Evolutionary conservation across 2,797 vertebrate species (phyloP).

Genomic region (Cynopterus sphinx): DNA sequence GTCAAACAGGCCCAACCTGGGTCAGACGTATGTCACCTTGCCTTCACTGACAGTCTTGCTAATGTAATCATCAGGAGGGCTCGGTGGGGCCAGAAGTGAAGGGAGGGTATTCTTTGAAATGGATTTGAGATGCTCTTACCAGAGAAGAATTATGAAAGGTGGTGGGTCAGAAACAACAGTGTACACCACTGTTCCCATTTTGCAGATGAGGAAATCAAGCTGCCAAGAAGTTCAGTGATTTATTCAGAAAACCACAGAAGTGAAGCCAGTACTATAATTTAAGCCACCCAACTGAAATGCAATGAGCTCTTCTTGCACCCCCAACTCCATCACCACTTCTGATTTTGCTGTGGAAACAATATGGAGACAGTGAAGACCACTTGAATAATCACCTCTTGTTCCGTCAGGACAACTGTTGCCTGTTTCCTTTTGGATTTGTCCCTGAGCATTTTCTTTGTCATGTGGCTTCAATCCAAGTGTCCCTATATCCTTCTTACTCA

Average conservation of each 20-base stretch:
- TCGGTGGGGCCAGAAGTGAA: not conserved
- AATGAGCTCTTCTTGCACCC: not conserved
- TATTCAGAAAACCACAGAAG: not conserved
- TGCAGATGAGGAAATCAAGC: not conserved
- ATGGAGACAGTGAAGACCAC: not conserved
- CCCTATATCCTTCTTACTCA: not conserved
- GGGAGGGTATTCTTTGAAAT: not conserved
- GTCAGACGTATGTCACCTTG: too few species aligned
- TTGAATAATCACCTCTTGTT: not conserved
- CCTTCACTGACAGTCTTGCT: not conserved
- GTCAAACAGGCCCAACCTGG: not conserved
- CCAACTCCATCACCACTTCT: not conserved
- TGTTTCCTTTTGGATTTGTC: not conserved
- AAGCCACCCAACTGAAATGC: not conserved
- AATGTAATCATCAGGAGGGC: not conserved
- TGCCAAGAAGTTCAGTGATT: not conserved
- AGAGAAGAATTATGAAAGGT: not conserved
- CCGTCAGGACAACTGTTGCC: not conserved
- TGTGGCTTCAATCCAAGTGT: not conserved
- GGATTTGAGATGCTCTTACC: not conserved
- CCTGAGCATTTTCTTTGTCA: not conserved
- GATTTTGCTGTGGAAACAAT: not conserved
- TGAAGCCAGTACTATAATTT: not conserved
- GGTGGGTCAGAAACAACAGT: not conserved
- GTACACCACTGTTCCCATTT: not conserved